Percentiles rank a stretch among this genome's conserved stretches.
Evolutionary conservation across 2,888 invertebrate genomes (phyloP).

Genomic region (Platycheirus albimanus): DNA sequence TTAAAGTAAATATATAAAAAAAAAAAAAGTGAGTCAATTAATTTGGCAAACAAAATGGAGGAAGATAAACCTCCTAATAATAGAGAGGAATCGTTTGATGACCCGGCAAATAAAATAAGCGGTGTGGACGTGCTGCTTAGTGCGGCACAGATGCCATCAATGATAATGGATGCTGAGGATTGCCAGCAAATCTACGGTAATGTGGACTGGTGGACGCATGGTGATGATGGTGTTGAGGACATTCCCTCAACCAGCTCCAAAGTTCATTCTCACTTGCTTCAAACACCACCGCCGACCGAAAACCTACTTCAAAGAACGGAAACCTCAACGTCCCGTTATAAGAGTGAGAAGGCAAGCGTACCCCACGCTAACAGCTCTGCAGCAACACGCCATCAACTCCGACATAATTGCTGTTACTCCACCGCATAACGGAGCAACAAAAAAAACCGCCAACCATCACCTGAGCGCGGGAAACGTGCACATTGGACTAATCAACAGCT

Average conservation of each 20-base stretch:
- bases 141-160: too few relatives aligned
- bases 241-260: background rate
- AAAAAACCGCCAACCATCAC: background rate
- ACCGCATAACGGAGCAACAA: background rate
- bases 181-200: background rate
- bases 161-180: background rate
- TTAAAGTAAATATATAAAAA: too few relatives aligned
- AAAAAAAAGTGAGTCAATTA: too few relatives aligned
- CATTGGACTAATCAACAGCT: background rate
- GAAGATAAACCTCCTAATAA: background rate
- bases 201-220: too few relatives aligned
- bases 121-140: too few relatives aligned
- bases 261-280: background rate
- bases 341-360: background rate
- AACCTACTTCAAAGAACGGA: background rate
- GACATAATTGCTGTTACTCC: background rate
- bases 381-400: background rate
- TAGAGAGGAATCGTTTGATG: background rate
- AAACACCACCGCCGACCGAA: background rate
- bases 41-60: too few relatives aligned
- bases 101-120: too few relatives aligned
- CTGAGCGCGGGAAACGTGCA: background rate
- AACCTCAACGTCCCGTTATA: background rate
- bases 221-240: background rate
- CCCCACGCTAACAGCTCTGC: background rate